Conservation (phyloP, 2,888 invertebrate species). For the Oxyscelio sp. region DNA sequence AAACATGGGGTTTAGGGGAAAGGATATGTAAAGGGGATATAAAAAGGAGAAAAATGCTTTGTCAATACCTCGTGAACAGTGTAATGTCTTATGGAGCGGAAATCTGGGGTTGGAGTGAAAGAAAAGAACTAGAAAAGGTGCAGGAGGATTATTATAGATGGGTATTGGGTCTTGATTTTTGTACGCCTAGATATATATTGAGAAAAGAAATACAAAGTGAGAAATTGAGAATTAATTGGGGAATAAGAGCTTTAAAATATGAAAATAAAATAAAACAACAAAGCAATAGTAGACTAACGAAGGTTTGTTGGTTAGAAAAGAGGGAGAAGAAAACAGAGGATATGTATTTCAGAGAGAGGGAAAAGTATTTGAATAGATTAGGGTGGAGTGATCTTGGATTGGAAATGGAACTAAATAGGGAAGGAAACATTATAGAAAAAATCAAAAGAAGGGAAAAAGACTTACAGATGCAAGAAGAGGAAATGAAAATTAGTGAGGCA, state of each 20-base stretch:
- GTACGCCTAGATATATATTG: slow-evolving; percentile 25
- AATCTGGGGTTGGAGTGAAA: slow-evolving; percentile 36
- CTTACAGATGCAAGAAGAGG: slow-evolving; percentile 13
- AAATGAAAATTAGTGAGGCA: slow-evolving; percentile 13
- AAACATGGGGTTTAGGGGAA: slow-evolving; percentile 28
- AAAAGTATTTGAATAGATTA: background rate
- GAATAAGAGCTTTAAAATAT: background rate
- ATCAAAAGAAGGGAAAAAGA: slow-evolving; percentile 7
- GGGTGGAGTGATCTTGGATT: slow-evolving; percentile 5
- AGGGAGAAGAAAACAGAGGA: background rate
- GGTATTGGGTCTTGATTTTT: slow-evolving; percentile 25
- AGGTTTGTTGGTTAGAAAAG: slow-evolving; percentile 22
- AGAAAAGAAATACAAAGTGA: slow-evolving; percentile 4
- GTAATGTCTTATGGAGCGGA: slow-evolving; percentile 7
- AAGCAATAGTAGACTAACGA: slow-evolving; percentile 12
- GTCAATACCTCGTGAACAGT: slow-evolving; percentile 19
- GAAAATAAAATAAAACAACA: slow-evolving; percentile 26
- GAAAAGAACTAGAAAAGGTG: slow-evolving; percentile 26
- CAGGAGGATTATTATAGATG: slow-evolving; percentile 28
- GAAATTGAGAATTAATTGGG: slow-evolving; percentile 19
- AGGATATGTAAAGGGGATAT: slow-evolving; percentile 26
- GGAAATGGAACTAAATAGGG: background rate
- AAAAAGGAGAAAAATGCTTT: slow-evolving; percentile 30
- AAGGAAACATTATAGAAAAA: background rate
- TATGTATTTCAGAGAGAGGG: slow-evolving; percentile 12